Evolutionary conservation across 2,113 vertebrate genomes (phyloP), one percentile per base, ranked within the genome.

Genomic region (Myotis yumanensis): DNA sequence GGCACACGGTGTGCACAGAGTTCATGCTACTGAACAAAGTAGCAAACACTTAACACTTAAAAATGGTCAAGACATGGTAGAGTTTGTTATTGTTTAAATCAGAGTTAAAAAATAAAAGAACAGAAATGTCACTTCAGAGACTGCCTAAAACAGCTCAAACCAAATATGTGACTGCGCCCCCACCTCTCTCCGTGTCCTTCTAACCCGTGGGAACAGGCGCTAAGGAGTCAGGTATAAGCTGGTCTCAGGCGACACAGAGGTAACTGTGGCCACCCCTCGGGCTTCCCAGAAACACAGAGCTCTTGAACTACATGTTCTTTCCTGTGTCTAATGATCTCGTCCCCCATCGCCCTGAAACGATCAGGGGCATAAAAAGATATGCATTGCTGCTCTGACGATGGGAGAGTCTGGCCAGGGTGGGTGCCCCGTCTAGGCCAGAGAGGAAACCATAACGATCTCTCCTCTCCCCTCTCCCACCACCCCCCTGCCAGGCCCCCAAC

Each of bases 401-500:
- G 12, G 68, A 22, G 52, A 59, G 37, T 23, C 62, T 37, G 12
- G 80, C 79, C 18, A 0, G 81, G 40, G 43, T 71, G 23, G 11
- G 32, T 23, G 17, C 23, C 4, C 48, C 17, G 57, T 54, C 23
- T 18, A 62, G 85, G 73, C 93, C 89, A 66, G 86, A 72, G 20
- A 79, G 35, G 46, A 52, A 62, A 54, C 71, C 69, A 68, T 22
- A 15, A 51, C 6, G 51, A 30, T 17, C n/a, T 43, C 73, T 46
- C 59, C 28, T 76, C 48, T 92, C 81, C 66, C 92, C 77, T 77
- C 43, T 72, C 64, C 62, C 68, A n/a, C 82, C 22, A 11, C 52
- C 46, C 48, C 43, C 64, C 73, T 83, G n/a, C 52, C 52, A 17
- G 37, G 85, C 89, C 96, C 96, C 96, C 91, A 91, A 89, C 77